Evolutionary conservation across 2,797 vertebrate species (phyloP).

Genomic region (Eutrigla gurnardus): DNA sequence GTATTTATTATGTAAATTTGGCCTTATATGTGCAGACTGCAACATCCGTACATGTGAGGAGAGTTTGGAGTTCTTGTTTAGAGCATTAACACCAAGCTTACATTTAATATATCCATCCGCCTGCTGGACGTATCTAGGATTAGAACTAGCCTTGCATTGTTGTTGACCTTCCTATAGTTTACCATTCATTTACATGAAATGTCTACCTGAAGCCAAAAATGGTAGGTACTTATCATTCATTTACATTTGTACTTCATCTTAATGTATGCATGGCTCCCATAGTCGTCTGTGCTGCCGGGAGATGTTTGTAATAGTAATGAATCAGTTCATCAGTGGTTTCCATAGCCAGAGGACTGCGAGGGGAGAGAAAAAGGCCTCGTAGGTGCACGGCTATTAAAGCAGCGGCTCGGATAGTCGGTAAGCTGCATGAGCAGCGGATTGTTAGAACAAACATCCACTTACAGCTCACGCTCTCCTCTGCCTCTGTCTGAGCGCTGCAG

Average conservation of each 20-base stretch:
- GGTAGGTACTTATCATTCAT: conserved; percentile 4
- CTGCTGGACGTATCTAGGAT: background rate
- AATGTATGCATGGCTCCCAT: conserved; percentile 48
- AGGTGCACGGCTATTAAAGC: conserved; percentile 60
- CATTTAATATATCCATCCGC: background rate
- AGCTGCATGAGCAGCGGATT: conserved; percentile 57
- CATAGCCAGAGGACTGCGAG: conserved; percentile 50
- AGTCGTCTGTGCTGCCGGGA: conserved; percentile 31
- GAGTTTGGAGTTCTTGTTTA: background rate
- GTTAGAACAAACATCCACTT: conserved; percentile 72
- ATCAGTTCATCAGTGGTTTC: conserved; percentile 47
- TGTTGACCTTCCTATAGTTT: background rate
- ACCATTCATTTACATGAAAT: background rate
- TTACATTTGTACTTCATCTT: conserved; percentile 29
- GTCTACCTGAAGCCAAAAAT: background rate
- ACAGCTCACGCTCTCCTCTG: conserved; percentile 60
- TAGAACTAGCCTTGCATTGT: background rate
- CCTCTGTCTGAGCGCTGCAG: conserved; percentile 66
- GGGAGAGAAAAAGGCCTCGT: conserved; percentile 13
- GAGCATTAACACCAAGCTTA: background rate
- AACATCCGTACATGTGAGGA: background rate
- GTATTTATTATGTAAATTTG: background rate
- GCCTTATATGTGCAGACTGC: background rate
- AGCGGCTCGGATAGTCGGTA: conserved; percentile 49
- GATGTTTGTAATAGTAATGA: conserved; percentile 68